Evolutionary conservation across 2,113 vertebrate genomes (phyloP), one percentile per base, ranked within the genome.

Genomic region (Leptosomus discolor): DNA sequence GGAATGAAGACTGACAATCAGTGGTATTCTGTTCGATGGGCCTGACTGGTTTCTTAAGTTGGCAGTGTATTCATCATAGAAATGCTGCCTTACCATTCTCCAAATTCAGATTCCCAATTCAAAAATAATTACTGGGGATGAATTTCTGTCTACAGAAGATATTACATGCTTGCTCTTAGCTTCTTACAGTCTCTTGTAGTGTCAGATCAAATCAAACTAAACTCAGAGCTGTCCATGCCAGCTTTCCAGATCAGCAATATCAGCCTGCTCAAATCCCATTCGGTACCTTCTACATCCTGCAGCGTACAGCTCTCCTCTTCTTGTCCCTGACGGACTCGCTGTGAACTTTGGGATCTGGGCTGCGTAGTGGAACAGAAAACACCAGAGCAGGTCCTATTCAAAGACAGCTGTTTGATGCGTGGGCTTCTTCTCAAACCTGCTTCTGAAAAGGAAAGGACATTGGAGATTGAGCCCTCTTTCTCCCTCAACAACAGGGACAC

Each of bases 391-490:
- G 98, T 98, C 92, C 98, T 98, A 16, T 96, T 97, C 61, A 99
- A 51, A 23, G 95, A 88, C 39, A 98, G 89, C 11, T 97, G 98
- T 97, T 99, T 99, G 95, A 99, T 98, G 78, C 99, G 98, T 48
- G 99, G 99, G 67, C 99, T 99, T 93, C 99, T 98, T 94, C 99
- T 98, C 78, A 99, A 91, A 73, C 97, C 98, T 97, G 88, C 53
- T 54, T 98, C 97, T 97, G 79, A 97, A 93, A 96, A 95, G 58
- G 68, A 8, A 96, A 88, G n/a, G 48, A 91, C 41, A 83, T 67
- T 17, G 30, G 10, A 83, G 64, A 64, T 11, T 60, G 68, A 74
- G 60, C 34, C 12, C 73, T 69, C 67, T 41, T 81, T 56, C 57
- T 85, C n/a, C 61, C 46, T 73, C 80, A 71, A 18, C 56, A 84